Conservation (phyloP, 2,797 vertebrate species). For the Smutsia temminckii region DNA sequence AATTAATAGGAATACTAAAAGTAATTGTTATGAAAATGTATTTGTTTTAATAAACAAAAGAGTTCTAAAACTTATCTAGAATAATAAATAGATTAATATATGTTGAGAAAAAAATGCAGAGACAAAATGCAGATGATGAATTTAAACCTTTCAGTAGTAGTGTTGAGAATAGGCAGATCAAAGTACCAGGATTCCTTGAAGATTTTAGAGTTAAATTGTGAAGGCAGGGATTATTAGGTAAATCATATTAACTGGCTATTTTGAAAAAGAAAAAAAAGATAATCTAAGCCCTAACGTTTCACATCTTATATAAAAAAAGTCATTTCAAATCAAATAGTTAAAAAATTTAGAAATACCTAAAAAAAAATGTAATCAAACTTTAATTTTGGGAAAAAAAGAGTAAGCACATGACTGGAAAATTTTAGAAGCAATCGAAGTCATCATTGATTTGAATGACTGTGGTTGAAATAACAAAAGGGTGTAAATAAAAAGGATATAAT, state of each 20-base stretch:
- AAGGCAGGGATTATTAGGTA: background rate
- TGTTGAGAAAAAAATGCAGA: background rate
- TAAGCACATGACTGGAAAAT: background rate
- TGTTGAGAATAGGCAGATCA: background rate
- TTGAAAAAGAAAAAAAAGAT: background rate
- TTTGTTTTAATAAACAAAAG: constrained; percentile 23
- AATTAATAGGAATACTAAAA: background rate
- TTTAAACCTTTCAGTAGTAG: background rate
- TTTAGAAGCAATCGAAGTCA: background rate
- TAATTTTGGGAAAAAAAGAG: background rate
- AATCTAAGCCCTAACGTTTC: background rate
- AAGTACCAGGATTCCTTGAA: background rate
- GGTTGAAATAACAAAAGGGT: background rate
- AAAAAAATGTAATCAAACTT: background rate
- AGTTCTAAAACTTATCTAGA: background rate
- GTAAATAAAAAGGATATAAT: background rate
- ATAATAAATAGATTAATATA: background rate
- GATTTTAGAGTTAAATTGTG: background rate
- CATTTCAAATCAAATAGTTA: background rate
- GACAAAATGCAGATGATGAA: background rate
- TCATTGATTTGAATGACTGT: background rate
- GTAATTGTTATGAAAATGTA: constrained; percentile 5
- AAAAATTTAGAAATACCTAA: background rate
- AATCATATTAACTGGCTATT: background rate
- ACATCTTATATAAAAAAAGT: background rate